Evolutionary conservation across 2,113 vertebrate species (phyloP).

Genomic region (Stomatorhinus ivindoensis): DNA sequence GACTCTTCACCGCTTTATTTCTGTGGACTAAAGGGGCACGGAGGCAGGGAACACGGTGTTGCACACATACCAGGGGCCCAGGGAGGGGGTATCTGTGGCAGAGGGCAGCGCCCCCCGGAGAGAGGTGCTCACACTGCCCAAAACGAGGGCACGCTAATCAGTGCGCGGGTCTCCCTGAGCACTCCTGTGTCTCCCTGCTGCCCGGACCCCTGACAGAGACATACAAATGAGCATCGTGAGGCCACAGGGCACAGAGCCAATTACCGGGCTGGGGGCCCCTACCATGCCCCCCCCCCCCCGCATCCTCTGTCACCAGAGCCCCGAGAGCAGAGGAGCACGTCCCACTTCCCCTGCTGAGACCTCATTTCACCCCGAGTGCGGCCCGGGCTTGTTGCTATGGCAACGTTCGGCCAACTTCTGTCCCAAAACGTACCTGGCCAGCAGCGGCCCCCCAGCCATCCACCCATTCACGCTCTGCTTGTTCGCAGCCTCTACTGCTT

Average conservation of each 20-base stretch:
- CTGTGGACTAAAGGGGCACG: neutral
- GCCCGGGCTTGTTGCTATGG: neutral
- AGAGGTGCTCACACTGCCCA: neutral
- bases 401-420: neutral
- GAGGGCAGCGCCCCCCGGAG: neutral
- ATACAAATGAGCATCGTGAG: neutral
- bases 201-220: neutral
- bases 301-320: neutral
- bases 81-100: conserved; percentile 7
- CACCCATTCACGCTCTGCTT: neutral
- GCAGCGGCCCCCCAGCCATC: neutral
- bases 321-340: neutral
- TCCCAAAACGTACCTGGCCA: neutral
- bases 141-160: conserved; percentile 10
- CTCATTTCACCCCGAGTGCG: neutral
- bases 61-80: neutral
- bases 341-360: neutral
- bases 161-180: neutral
- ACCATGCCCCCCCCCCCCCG: neutral
- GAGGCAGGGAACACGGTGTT: neutral
- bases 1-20: neutral
- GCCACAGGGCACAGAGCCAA: neutral
- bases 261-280: conserved; percentile 16
- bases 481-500: neutral
- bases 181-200: neutral